Conservation (phyloP, 2,113 vertebrate genomes). For the Spizaetus ornatus region DNA sequence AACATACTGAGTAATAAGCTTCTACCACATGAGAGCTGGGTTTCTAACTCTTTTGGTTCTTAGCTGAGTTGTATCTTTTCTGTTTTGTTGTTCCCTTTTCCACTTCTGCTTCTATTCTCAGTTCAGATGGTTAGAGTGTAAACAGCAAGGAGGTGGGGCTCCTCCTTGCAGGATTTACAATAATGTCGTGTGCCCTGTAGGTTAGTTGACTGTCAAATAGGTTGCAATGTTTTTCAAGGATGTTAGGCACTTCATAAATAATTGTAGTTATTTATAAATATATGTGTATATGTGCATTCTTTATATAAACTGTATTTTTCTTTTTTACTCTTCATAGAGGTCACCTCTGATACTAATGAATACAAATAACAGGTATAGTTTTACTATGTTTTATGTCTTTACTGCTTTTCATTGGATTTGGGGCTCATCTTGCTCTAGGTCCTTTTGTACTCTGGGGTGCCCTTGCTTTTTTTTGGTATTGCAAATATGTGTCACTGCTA, state of each 20-base stretch:
- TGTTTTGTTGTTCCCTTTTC: background rate
- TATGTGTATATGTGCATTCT: background rate
- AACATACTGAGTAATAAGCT: background rate
- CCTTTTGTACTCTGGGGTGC: background rate
- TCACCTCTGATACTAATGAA: background rate
- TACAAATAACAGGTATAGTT: background rate
- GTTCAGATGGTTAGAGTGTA: background rate
- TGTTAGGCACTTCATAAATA: background rate
- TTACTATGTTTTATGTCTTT: background rate
- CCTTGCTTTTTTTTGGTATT: background rate
- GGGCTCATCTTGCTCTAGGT: background rate
- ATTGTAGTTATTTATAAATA: background rate
- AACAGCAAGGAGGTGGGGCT: accelerated
- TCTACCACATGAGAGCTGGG: background rate
- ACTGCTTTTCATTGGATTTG: background rate
- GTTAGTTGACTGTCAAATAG: background rate
- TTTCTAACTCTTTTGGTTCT: background rate
- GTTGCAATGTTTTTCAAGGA: background rate
- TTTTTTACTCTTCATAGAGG: background rate
- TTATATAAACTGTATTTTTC: background rate
- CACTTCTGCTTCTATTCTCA: background rate
- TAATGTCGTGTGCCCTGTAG: background rate
- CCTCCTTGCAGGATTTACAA: background rate
- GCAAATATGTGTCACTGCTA: background rate
- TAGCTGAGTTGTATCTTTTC: background rate